A percentile compares a stretch with the other conserved stretches of the same genome.
These are phyloP conservation scores for Ardeotis arabs DNA, from an alignment of 2,113 vertebrate species.

Conservation along the genomic window DNA sequence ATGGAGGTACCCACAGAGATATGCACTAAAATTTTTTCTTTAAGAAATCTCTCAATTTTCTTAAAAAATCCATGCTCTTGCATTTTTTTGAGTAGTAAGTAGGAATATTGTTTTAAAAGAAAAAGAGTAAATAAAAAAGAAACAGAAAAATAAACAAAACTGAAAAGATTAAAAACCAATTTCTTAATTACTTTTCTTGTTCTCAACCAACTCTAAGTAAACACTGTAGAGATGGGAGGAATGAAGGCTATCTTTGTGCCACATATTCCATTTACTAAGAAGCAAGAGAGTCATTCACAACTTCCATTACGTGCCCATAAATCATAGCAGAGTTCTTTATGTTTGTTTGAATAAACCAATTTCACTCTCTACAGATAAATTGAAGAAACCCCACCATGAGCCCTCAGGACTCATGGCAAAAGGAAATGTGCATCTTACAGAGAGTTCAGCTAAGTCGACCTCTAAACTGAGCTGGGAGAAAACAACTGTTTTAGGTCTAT, in stretches of 20 bases:
- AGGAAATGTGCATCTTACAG: not conserved
- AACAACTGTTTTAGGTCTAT: not conserved
- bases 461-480: not conserved
- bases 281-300: slow-evolving; percentile 3
- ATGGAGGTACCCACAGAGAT: not conserved
- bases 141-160: not conserved
- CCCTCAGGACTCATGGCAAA: not conserved
- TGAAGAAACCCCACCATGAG: not conserved
- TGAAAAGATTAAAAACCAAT: not conserved
- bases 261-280: slow-evolving; percentile 23
- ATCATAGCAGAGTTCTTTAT: not conserved
- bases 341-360: slow-evolving; percentile 22
- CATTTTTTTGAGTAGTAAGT: not conserved
- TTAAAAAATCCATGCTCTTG: not conserved
- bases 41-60: not conserved
- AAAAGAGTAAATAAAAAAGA: not conserved
- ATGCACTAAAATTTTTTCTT: not conserved
- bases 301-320: slow-evolving; percentile 25
- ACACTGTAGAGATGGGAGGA: not conserved
- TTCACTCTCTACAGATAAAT: not conserved
- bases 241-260: slow-evolving; percentile 1
- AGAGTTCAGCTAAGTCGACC: not conserved
- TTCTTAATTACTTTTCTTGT: not conserved
- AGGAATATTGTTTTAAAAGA: not conserved
- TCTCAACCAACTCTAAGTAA: not conserved